Evolutionary conservation across 37 sponge, comb jelly and placozoan genomes (phyloP).

Genomic region (Bolinopsis microptera): DNA sequence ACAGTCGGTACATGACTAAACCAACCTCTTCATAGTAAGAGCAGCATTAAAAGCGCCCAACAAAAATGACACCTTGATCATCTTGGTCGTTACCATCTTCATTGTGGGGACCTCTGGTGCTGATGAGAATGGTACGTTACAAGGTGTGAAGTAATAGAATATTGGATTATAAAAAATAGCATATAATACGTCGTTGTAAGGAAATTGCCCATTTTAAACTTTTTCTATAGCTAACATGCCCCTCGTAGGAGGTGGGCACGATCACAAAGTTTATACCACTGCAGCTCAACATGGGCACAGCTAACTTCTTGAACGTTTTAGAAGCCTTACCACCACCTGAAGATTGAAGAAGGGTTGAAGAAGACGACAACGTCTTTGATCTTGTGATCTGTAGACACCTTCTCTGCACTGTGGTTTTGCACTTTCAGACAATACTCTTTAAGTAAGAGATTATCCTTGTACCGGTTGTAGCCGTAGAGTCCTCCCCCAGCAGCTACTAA

Average conservation of each 20-base stretch:
- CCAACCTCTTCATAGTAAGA: too few relatives aligned
- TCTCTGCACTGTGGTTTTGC: background rate
- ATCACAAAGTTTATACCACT: constrained; percentile 58
- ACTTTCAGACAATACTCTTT: background rate
- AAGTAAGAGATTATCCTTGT: constrained; percentile 37
- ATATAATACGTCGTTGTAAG: too few relatives aligned
- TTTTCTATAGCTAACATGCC: constrained; percentile 25
- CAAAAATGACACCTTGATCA: too few relatives aligned
- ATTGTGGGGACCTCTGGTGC: too few relatives aligned
- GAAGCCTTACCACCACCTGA: background rate
- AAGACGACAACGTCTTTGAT: background rate
- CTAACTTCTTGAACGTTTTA: constrained; percentile 54
- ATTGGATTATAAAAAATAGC: too few relatives aligned
- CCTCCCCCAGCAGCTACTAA: background rate
- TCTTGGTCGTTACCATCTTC: too few relatives aligned
- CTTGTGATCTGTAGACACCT: background rate
- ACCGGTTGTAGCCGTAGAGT: constrained; percentile 42
- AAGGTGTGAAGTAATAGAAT: too few relatives aligned
- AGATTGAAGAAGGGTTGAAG: background rate
- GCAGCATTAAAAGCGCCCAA: too few relatives aligned
- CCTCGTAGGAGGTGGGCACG: constrained; percentile 55
- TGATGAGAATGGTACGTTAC: too few relatives aligned
- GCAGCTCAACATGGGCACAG: constrained; percentile 38
- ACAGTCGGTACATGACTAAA: too few relatives aligned
- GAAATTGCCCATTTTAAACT: too few relatives aligned